Evolutionary conservation across 2,113 vertebrate genomes (phyloP).

Genomic region (Strigops habroptila): DNA sequence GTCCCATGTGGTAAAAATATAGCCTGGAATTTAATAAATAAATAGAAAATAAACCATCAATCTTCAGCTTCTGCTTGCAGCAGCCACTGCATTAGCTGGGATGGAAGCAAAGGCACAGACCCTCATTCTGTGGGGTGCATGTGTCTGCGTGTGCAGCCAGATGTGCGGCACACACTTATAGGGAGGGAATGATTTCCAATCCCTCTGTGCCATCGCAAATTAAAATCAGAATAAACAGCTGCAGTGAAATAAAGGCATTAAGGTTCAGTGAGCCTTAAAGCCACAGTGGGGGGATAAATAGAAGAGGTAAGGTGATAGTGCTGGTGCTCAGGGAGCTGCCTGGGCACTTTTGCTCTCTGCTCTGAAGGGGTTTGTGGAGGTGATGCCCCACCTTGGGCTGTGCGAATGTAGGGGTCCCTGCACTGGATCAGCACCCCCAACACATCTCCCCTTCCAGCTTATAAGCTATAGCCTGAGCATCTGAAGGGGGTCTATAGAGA

Average conservation of each 20-base stretch:
- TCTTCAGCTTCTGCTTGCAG: background rate
- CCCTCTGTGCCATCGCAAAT: background rate
- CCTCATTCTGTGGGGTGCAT: background rate
- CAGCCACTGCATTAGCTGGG: background rate
- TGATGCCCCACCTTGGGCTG: too few species aligned
- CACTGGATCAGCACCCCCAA: background rate
- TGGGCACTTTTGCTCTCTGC: fast-evolving
- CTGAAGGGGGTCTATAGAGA: background rate
- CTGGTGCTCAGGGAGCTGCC: background rate
- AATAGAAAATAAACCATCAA: background rate
- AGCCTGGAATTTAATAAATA: background rate
- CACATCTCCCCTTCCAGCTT: fast-evolving
- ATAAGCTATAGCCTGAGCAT: background rate
- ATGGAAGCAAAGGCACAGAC: background rate
- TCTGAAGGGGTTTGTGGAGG: background rate
- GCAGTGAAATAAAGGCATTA: background rate
- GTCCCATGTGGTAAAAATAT: background rate
- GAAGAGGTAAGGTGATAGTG: fast-evolving
- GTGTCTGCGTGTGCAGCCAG: background rate
- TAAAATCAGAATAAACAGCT: background rate
- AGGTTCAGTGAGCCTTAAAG: background rate
- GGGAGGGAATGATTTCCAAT: background rate
- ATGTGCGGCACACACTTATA: background rate
- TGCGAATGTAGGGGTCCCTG: background rate
- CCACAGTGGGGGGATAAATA: background rate